Base-by-base conservation (phyloP, 2,113 vertebrate species). In the Fulica atra region DNA sequence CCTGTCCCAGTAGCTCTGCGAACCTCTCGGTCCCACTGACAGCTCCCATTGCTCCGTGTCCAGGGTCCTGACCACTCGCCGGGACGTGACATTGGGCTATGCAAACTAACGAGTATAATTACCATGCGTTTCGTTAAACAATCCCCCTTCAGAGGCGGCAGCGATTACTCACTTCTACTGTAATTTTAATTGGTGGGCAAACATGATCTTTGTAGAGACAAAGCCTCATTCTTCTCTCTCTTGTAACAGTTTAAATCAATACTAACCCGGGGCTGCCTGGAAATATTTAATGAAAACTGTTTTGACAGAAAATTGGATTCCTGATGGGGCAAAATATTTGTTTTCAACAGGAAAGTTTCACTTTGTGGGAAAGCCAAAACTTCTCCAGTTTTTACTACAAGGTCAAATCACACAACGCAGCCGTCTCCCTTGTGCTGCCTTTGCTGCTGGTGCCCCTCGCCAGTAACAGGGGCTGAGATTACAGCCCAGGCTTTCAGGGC, bases 281-380 rank as follows among this genome's bases (percentile, higher is more conserved):
- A 96, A 96, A 94, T 95, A 96, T 96, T 96, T 94, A 95, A 96
- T 96, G 92, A 91, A 96, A 96, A 96, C 92, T 91, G 77, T 96
- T 96, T 95, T 95, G 96, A 92, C 90, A 96, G 92, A 95, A 96
- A 97, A 97, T 95, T 96, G 90, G 95, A 81, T 96, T 96, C 92
- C 48, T 90, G 90, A 92, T 83, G 86, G 93, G 81, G 66, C 77
- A 95, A 95, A 96, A 74, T 84, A 84, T 51, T 95, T 72, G 61
- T 78, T 92, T 95, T 28, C 60, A 18, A 44, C 0, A 0, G 64
- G 16, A 70, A 89, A 91, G 46, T 88, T 89, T 51, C 8, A 2
- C 74, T 86, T 31, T 16, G 29, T 23, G 11, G 48, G 51, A 84
- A 44, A 76, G 31, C 15, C 54, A 1, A 29, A 94, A 95, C 60